A percentile compares a stretch with the other conserved stretches of the same genome.
phyloP scores from a whole-genome alignment of 2,888 invertebrate genomes.

The Ametastegia equiseti region DNA sequence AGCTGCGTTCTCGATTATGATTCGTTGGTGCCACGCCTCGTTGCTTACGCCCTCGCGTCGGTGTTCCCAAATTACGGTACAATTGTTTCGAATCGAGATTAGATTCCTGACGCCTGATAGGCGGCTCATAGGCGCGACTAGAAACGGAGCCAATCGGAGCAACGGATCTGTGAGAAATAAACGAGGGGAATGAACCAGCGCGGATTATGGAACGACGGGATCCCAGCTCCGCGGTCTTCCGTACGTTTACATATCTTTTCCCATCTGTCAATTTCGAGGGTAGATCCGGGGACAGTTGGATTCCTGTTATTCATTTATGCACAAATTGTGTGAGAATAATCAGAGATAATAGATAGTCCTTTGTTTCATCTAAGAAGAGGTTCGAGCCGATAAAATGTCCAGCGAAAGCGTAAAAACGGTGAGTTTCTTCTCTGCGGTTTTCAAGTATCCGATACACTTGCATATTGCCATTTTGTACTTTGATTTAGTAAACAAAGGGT shows the following conservation, averaged over 20 bases:
- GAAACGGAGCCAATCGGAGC: constrained; percentile 1
- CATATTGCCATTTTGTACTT: background rate
- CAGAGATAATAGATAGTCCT: background rate
- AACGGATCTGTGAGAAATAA: background rate
- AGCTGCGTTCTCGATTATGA: background rate
- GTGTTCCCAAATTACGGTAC: constrained; percentile 15
- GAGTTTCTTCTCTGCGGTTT: constrained; percentile 47
- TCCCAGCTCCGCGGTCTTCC: background rate
- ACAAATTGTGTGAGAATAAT: background rate
- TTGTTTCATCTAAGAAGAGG: background rate
- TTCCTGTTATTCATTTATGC: background rate
- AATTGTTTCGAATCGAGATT: background rate
- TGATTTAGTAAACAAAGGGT: constrained; percentile 21
- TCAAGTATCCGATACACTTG: background rate
- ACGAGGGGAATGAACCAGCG: background rate
- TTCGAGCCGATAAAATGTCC: constrained; percentile 63
- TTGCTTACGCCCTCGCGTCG: background rate
- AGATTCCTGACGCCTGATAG: background rate
- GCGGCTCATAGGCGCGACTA: background rate
- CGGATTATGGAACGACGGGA: background rate
- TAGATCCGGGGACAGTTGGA: background rate
- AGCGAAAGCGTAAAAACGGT: constrained; percentile 74
- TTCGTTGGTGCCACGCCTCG: constrained; percentile 39
- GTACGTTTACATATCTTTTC: constrained; percentile 13
- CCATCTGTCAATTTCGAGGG: constrained; percentile 39